Conservation (phyloP, 2,113 vertebrate species). For the Blennius ocellaris region DNA sequence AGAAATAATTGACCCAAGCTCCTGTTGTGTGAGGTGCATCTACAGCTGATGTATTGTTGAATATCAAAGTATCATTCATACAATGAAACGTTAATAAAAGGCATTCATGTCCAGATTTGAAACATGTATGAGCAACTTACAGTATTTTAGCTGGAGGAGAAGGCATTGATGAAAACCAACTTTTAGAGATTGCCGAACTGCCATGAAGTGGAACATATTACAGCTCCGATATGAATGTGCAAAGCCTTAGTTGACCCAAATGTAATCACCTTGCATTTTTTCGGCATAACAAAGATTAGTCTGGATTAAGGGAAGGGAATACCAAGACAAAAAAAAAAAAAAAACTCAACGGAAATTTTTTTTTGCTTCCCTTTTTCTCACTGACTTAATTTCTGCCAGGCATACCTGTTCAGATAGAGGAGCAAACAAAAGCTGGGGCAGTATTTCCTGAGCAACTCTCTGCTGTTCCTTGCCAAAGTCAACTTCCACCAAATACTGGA, state of each 20-base stretch:
- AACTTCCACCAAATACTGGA: conserved; percentile 73
- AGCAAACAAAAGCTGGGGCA: conserved; percentile 38
- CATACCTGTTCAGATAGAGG: conserved; percentile 29
- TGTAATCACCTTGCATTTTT: neutral
- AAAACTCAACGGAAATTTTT: too few species aligned
- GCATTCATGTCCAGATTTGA: conserved; percentile 14
- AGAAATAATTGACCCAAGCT: conserved; percentile 4
- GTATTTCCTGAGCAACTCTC: conserved; percentile 55
- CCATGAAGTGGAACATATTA: conserved; percentile 32
- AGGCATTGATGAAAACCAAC: conserved; percentile 25
- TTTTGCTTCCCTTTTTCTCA: conserved; percentile 52
- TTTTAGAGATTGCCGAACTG: conserved; percentile 22
- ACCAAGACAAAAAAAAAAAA: conserved; percentile 6
- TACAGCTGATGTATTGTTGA: conserved; percentile 2
- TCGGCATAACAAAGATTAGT: conserved; percentile 13
- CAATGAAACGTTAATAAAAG: conserved; percentile 3
- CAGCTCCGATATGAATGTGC: conserved; percentile 2
- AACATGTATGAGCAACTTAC: neutral
- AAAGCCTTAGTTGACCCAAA: conserved; percentile 14
- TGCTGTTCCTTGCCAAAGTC: conserved; percentile 70
- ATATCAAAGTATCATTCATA: conserved; percentile 20
- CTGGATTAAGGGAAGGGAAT: neutral
- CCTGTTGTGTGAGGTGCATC: neutral
- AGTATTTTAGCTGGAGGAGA: conserved; percentile 25
- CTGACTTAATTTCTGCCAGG: conserved; percentile 43